Conservation (phyloP, 1,140 invertebrate genomes). For the Drosophila murphyi region DNA sequence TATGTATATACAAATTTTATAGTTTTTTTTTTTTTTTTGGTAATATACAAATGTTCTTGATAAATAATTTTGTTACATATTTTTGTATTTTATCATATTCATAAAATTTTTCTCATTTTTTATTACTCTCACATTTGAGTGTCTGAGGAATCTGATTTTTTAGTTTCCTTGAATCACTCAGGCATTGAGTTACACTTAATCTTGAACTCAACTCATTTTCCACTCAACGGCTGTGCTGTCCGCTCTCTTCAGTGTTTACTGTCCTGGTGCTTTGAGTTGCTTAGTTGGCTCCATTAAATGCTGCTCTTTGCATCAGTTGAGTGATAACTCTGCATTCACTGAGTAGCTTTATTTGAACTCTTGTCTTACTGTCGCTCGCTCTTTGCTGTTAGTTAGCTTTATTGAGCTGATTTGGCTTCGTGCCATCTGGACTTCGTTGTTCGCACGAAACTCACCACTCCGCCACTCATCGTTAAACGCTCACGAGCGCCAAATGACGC, state of each 20-base stretch:
- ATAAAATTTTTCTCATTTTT: too few species aligned
- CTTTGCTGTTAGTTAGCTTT: constrained; percentile 14
- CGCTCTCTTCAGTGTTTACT: not conserved
- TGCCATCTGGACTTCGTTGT: not conserved
- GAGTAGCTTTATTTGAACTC: not conserved
- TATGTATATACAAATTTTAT: too few species aligned
- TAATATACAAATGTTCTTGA: too few species aligned
- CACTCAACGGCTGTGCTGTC: not conserved
- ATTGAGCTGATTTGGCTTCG: constrained; percentile 12
- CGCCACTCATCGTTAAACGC: constrained; percentile 25
- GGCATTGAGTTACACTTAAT: too few species aligned
- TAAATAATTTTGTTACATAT: too few species aligned
- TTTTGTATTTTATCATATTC: too few species aligned
- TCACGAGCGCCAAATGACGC: constrained; percentile 6
- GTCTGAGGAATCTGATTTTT: not conserved
- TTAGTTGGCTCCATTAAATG: not conserved
- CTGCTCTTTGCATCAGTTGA: constrained; percentile 8
- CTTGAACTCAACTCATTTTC: not conserved
- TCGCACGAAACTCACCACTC: constrained; percentile 50
- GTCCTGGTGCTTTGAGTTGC: constrained; percentile 8
- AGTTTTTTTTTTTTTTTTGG: too few species aligned
- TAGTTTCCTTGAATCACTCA: not conserved
- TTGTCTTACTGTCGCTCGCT: not conserved
- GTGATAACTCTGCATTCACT: not conserved
- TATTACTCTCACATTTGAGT: too few species aligned